phyloP scores from a whole-genome alignment of 2,888 invertebrate species.

The Spodoptera picta region DNA sequence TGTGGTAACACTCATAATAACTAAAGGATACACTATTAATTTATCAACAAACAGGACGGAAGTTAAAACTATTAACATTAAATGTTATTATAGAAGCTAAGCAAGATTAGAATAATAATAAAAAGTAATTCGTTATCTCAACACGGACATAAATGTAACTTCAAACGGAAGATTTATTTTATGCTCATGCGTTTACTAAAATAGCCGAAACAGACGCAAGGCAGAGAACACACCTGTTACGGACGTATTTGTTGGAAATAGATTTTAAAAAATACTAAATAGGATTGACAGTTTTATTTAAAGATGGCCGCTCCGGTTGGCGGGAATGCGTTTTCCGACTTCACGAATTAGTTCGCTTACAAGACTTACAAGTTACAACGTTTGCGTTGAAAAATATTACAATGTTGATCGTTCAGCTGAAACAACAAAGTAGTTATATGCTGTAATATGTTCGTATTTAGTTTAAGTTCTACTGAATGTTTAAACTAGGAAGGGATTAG shows the following conservation, averaged over 20 bases:
- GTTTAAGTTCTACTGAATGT: constrained; percentile 19
- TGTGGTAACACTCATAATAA: constrained; percentile 12
- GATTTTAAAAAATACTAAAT: constrained; percentile 67
- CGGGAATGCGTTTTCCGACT: constrained; percentile 51
- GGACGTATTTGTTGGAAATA: constrained; percentile 73
- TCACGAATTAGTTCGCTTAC: constrained; percentile 29
- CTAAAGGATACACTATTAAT: constrained; percentile 26
- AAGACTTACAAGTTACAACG: constrained; percentile 22
- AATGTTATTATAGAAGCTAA: constrained; percentile 40
- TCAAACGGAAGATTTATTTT: constrained; percentile 79
- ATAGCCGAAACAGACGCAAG: constrained; percentile 58
- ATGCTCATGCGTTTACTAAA: constrained; percentile 60
- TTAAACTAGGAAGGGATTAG: constrained; percentile 8
- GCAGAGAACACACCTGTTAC: constrained; percentile 77
- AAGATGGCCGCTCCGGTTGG: constrained; percentile 35
- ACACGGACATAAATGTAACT: constrained; percentile 72
- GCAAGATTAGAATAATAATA: constrained; percentile 62
- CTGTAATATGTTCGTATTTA: constrained; percentile 27
- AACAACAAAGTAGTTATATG: constrained; percentile 46
- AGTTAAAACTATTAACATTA: constrained; percentile 46
- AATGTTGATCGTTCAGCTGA: constrained; percentile 47
- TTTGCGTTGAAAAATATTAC: constrained; percentile 20
- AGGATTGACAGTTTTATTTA: constrained; percentile 78
- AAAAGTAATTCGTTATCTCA: constrained; percentile 75
- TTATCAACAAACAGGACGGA: constrained; percentile 45